Evolutionary conservation across 2,797 vertebrate genomes (phyloP).

Genomic region (Acanthurus tractus): DNA sequence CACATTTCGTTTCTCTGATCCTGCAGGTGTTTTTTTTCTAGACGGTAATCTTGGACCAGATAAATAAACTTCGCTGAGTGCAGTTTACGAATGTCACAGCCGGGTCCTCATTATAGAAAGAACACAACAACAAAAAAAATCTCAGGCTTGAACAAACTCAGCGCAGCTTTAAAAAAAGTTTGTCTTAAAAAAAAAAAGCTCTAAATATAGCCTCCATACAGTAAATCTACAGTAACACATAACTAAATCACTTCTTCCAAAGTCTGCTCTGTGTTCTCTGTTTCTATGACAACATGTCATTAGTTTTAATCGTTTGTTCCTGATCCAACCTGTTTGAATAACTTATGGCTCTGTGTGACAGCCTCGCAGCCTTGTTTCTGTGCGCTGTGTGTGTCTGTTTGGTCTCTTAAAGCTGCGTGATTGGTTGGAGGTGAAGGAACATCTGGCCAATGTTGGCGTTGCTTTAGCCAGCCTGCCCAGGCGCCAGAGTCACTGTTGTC

Average conservation of each 20-base stretch:
- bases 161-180: conserved; percentile 12
- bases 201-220: neutral
- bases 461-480: no score
- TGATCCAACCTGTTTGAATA: neutral
- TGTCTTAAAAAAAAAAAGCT: neutral
- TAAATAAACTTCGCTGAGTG: conserved; percentile 1
- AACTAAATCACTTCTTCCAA: neutral
- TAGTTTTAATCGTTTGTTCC: neutral
- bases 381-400: no score
- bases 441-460: no score
- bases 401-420: no score
- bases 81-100: conserved; percentile 34
- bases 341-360: no score
- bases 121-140: neutral
- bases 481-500: no score
- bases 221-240: neutral
- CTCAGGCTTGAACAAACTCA: neutral
- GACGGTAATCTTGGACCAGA: no score
- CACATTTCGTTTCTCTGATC: no score
- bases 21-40: no score
- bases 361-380: no score
- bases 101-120: conserved; percentile 14
- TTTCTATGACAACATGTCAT: neutral
- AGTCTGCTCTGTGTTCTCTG: neutral
- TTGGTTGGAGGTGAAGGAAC: no score